Conservation (phyloP, 2,113 vertebrate species). For the Seriola dumerili region DNA sequence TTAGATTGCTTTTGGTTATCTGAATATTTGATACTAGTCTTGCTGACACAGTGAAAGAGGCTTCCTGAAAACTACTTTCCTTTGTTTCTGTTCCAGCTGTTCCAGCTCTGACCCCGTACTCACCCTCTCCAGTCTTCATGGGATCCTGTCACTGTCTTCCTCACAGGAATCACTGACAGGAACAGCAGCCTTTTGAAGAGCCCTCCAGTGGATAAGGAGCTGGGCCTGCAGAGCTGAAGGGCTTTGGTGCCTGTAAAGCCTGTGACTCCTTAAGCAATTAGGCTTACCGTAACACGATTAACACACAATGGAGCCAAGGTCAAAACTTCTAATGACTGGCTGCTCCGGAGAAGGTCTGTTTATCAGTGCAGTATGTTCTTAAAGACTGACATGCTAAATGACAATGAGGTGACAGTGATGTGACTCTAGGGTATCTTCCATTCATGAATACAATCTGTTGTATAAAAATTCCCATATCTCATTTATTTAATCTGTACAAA, state of each 20-base stretch:
- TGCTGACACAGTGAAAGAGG: constrained; percentile 38
- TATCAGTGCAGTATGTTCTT: not conserved
- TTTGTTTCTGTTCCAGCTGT: constrained; percentile 52
- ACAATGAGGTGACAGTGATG: not conserved
- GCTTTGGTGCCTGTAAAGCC: constrained; percentile 7
- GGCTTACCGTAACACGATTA: constrained; percentile 66
- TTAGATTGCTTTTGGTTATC: not conserved
- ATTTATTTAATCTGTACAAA: not conserved
- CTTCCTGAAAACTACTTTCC: constrained; percentile 54
- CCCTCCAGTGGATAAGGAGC: constrained; percentile 7
- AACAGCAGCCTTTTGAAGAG: constrained; percentile 12
- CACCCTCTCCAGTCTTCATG: constrained; percentile 12
- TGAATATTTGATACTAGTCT: constrained; percentile 31
- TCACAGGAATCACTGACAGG: constrained; percentile 20
- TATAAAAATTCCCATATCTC: not conserved
- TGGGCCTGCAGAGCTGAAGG: not conserved
- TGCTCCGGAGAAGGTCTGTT: constrained; percentile 26
- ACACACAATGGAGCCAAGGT: constrained; percentile 58
- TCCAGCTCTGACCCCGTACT: constrained; percentile 40
- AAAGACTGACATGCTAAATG: not conserved
- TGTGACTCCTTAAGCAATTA: constrained; percentile 63
- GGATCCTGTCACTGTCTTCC: constrained; percentile 37
- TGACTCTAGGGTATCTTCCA: not conserved
- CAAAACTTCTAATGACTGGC: constrained; percentile 44
- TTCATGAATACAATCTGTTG: not conserved